A percentile compares a stretch with the other conserved stretches of the same genome.
Conservation (phyloP, 2,113 vertebrate genomes). For the Chitala chitala region DNA sequence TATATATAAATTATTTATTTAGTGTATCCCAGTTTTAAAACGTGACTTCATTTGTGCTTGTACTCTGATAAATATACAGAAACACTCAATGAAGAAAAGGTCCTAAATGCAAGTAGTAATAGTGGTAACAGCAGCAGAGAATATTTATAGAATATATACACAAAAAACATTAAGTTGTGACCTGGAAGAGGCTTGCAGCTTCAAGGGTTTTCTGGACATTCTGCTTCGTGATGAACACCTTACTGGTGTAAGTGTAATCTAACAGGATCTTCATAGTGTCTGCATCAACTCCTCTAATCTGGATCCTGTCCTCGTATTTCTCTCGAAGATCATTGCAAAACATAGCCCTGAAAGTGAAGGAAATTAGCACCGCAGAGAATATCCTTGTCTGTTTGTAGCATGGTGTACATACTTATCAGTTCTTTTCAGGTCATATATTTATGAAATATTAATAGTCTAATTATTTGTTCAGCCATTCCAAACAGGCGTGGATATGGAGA, state of each 20-base stretch:
- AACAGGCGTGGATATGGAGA: not conserved
- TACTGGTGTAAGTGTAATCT: conserved; percentile 93
- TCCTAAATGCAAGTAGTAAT: too few relatives aligned
- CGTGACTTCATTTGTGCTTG: too few relatives aligned
- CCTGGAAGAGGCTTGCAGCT: conserved; percentile 93
- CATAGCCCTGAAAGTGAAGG: conserved; percentile 78
- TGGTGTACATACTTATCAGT: too few relatives aligned
- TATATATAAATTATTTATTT: not conserved
- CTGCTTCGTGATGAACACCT: conserved; percentile 79
- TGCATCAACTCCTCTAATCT: conserved; percentile 83
- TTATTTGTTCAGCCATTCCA: not conserved
- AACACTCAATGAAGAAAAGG: too few relatives aligned
- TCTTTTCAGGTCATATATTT: too few relatives aligned
- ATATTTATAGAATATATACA: not conserved
- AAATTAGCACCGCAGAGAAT: not conserved
- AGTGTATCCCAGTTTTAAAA: not conserved
- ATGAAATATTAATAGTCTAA: too few relatives aligned
- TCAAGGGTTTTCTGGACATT: conserved; percentile 88
- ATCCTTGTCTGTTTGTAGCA: too few relatives aligned
- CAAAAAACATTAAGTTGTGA: conserved; percentile 39
- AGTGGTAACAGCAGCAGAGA: not conserved
- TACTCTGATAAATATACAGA: too few relatives aligned
- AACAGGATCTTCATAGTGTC: conserved; percentile 83
- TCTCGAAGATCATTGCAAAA: conserved; percentile 93
- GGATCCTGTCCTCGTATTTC: conserved; percentile 81